Conservation (phyloP, 2,888 invertebrate species). For the Drosophila mayaguana region DNA sequence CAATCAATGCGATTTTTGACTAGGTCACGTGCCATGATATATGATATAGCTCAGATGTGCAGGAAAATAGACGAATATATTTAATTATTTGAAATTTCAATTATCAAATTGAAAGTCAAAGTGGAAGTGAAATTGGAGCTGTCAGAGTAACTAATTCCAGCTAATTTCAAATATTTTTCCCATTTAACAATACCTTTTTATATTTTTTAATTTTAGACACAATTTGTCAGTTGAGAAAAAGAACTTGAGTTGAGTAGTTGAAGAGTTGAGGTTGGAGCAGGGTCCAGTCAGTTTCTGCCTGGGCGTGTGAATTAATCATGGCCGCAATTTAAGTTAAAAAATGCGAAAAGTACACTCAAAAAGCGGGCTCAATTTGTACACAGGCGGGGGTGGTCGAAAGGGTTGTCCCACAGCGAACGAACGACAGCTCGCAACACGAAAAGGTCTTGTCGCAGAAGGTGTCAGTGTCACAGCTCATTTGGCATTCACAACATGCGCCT, state of each 20-base stretch:
- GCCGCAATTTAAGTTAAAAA: constrained; percentile 74
- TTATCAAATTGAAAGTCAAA: constrained; percentile 47
- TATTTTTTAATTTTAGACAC: constrained; percentile 19
- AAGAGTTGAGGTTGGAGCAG: constrained; percentile 19
- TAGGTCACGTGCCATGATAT: constrained; percentile 66
- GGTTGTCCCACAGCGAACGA: constrained; percentile 46
- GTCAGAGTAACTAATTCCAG: constrained; percentile 29
- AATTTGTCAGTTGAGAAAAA: constrained; percentile 61
- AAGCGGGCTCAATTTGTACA: constrained; percentile 69
- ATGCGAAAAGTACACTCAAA: constrained; percentile 77
- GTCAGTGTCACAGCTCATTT: constrained; percentile 79
- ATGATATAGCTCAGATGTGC: constrained; percentile 65
- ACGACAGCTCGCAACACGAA: not conserved
- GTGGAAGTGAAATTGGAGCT: constrained; percentile 4
- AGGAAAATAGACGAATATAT: not conserved
- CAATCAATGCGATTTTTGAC: constrained; percentile 58
- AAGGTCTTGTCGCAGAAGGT: constrained; percentile 35
- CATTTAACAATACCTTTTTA: not conserved
- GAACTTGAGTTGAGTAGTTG: constrained; percentile 36
- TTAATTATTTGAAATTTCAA: constrained; percentile 43
- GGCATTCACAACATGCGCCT: constrained; percentile 71
- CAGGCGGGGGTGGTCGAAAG: constrained; percentile 44
- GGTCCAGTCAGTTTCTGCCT: constrained; percentile 21
- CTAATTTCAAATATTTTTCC: constrained; percentile 14
- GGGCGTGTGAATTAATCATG: constrained; percentile 71